Percentiles rank a stretch among this genome's conserved stretches.
Conservation (phyloP, 2,113 vertebrate genomes). For the Ursus arctos region DNA sequence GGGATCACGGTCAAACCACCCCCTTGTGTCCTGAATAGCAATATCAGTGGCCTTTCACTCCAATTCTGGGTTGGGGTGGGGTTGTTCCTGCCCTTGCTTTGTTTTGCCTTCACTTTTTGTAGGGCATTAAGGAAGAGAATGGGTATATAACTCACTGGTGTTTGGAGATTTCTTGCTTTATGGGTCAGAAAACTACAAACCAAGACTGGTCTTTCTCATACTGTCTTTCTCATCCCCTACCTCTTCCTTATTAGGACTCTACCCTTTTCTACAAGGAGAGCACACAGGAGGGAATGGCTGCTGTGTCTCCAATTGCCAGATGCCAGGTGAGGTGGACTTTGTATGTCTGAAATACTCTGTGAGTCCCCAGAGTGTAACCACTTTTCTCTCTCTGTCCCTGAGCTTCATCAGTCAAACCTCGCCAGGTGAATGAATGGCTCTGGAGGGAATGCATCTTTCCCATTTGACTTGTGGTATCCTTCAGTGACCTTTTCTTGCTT, state of each 20-base stretch:
- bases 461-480: background rate
- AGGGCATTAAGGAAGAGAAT: background rate
- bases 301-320: background rate
- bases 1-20: background rate
- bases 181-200: background rate
- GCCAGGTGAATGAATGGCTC: background rate
- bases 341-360: background rate
- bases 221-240: background rate
- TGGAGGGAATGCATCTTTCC: background rate
- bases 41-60: background rate
- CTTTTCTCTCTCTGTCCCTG: background rate
- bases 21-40: accelerated
- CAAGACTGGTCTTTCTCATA: background rate
- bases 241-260: slow-evolving; percentile 55
- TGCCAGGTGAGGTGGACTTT: slow-evolving; percentile 70
- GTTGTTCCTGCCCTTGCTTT: background rate
- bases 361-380: background rate
- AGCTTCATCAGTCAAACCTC: background rate
- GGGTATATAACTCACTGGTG: background rate
- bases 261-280: slow-evolving; percentile 32
- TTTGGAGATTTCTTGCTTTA: background rate
- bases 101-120: background rate
- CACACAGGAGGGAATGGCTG: slow-evolving; percentile 66
- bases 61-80: background rate
- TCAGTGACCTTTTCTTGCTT: background rate